These are phyloP conservation scores for Empidonax alnorum DNA, from an alignment of 2,113 vertebrate species.

Conservation along the genomic window DNA sequence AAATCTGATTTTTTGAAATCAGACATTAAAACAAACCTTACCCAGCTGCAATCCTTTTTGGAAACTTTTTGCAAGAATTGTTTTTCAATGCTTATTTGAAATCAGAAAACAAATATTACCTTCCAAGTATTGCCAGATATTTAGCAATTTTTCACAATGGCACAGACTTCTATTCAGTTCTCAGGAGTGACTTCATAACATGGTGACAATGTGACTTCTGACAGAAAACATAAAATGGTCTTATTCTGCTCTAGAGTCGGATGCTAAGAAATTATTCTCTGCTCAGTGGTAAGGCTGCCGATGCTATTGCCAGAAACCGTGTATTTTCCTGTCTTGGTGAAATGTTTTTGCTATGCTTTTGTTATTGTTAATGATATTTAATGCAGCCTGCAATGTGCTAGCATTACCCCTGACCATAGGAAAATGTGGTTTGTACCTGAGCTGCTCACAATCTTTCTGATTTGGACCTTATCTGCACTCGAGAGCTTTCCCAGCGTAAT, in stretches of 20 bases:
- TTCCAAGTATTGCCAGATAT: not conserved
- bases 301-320: not conserved
- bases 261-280: not conserved
- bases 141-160: not conserved
- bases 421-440: not conserved
- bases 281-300: not conserved
- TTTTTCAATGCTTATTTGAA: not conserved
- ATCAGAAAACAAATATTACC: not conserved
- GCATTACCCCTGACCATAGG: not conserved
- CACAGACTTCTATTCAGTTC: not conserved
- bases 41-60: not conserved
- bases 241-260: not conserved
- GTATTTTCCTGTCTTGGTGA: not conserved
- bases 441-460: not conserved
- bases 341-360: not conserved
- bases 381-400: not conserved
- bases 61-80: not conserved
- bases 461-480: not conserved
- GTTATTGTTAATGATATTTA: not conserved
- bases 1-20: not conserved
- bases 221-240: not conserved
- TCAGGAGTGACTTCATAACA: not conserved
- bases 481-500: not conserved
- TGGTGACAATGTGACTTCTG: not conserved
- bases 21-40: not conserved